Base-by-base conservation (phyloP, 2,888 invertebrate species). In the Eucriotettix oculatus region DNA sequence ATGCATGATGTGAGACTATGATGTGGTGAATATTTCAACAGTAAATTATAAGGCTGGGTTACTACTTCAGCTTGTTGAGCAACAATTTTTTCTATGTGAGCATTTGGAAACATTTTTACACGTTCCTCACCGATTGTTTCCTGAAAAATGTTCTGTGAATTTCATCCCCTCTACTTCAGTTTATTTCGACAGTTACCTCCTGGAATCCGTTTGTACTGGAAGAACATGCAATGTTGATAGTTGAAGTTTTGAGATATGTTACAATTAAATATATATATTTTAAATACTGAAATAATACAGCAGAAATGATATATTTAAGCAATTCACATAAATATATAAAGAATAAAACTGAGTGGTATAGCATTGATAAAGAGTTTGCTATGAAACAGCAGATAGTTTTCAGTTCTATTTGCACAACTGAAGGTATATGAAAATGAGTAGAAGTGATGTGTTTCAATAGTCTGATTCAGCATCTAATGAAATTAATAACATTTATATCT, bases 151-250 rank as follows among this genome's bases (percentile, higher is more conserved):
- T 48, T 48, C 48, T 48, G 48, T 48, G 14, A 48, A 48, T 48
- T 48, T 48, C 48, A 48, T 48, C 48, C n/a, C n/a, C 14, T 48
- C 48, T 48, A 48, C 48, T 48, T 48, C 48, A 48, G 14, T 48
- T 48, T 48, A 48, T 48, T 48, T 14, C 58, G 60, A 43, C 60
- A 42, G 61, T 62, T 62, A 42, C 52, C 57, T 10, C 59, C 59
- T 42, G 62, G 62, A 52, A 62, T 58, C 60, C 58, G 52, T 58
- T 61, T 56, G 57, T 62, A 62, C 16, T 43, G 57, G 60, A 58
- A 61, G 48, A 61, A 60, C 58, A 59, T 56, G 29, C 58, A 61
- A 58, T 55, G 58, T 40, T 48, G 54, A 42, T 40, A 52, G 11
- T 53, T 53, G 43, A 42, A 48, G n/a, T n/a, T 48, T 2, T 14